Evolutionary conservation across 92 coral and sea anemone genomes (phyloP), one percentile per base, ranked within the genome.

Genomic region (Pocillopora grandis): DNA sequence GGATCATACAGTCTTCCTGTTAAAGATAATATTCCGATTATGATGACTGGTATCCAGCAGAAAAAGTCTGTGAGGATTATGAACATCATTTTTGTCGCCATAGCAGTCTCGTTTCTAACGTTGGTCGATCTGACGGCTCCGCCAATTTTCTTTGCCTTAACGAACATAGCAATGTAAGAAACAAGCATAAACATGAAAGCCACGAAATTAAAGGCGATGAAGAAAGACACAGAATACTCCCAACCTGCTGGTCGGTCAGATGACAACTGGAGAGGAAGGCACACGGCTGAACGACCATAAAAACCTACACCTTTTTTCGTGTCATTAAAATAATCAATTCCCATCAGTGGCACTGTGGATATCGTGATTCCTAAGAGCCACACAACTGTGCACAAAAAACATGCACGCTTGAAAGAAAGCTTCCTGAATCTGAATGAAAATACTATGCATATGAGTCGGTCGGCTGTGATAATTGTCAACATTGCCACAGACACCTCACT

Each of bases 1-100:
- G 91, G 94, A n/a, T 91, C 94, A 49, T 88, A 75, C 77, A 84
- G 88, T 71, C 76, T 66, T 56, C 91, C 94, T 5, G 91, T 91
- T n/a, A 88, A 76, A 23, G 94, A 88, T 48, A 88, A 49, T 13
- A 91, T 60, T 6, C 94, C 89, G 20, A 91, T 84, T 58, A 91
- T 49, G 72, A 88, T 91, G 52, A 91, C 94, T 8, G 94, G 94
- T 91, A 91, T 91, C 94, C 94, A 91, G 66, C 94, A 91, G 33
- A 81, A 75, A 71, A 91, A 88, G 84, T 91, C 94, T 27, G 94
- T 91, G 14, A 88, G 84, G 55, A 91, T 80, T 62, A 91, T 84
- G 64, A 91, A 88, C 75, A 91, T 67, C 55, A 84, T 67, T 63
- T 77, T 88, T 33, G 71, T 72, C 27, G 94, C 91, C 86, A 91